phyloP scores from a whole-genome alignment of 1,140 invertebrate genomes.

The Sesamia nonagrioides region DNA sequence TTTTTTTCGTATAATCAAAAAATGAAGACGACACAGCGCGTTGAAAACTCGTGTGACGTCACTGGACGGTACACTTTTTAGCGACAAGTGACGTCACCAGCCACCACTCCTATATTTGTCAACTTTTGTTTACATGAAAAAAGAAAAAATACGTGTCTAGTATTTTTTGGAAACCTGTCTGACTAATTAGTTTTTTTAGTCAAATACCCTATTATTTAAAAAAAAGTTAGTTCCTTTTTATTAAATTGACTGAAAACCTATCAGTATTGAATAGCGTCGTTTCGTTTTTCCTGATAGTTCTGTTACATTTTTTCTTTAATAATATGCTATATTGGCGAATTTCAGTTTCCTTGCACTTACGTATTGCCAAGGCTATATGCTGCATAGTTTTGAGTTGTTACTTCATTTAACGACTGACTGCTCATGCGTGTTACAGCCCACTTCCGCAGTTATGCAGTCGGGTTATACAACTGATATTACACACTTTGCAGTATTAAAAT shows the following conservation, averaged over 20 bases:
- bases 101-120: not conserved
- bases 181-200: no score
- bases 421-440: conserved; percentile 33
- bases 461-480: conserved; percentile 30
- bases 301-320: not conserved
- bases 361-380: conserved; percentile 27
- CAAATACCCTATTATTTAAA: no score
- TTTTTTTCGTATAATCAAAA: no score
- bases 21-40: no score
- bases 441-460: conserved; percentile 35
- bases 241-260: conserved; percentile 19
- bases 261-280: conserved; percentile 36
- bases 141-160: no score
- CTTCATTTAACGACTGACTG: conserved; percentile 43
- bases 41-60: no score
- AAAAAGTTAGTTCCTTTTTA: conserved; percentile 18
- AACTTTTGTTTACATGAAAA: no score
- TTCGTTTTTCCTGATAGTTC: not conserved
- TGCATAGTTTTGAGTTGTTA: conserved; percentile 34
- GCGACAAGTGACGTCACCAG: no score
- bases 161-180: no score
- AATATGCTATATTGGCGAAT: conserved; percentile 12
- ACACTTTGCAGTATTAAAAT: not conserved
- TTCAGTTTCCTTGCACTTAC: conserved; percentile 31
- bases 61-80: no score